Evolutionary conservation across 2,113 vertebrate genomes (phyloP).

Genomic region (Ursus arctos): DNA sequence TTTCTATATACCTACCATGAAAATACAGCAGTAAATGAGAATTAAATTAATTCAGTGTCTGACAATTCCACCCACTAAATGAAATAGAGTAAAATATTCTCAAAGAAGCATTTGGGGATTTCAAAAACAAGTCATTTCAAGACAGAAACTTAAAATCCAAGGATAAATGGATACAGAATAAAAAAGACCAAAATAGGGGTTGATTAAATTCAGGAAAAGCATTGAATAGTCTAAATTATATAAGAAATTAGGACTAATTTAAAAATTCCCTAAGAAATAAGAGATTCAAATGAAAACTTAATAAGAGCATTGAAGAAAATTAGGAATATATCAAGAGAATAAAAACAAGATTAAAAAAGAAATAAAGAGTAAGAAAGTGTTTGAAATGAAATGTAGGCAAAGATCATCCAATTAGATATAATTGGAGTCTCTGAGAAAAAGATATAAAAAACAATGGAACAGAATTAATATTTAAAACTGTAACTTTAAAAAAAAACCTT

Average conservation of each 20-base stretch:
- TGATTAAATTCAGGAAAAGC: background rate
- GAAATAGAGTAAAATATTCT: constrained; percentile 21
- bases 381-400: background rate
- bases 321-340: background rate
- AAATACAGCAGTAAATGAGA: constrained; percentile 27
- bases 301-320: background rate
- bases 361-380: constrained; percentile 9
- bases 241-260: constrained; percentile 27
- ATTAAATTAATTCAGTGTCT: constrained; percentile 28
- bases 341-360: background rate
- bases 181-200: background rate
- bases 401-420: constrained; percentile 3
- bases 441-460: background rate
- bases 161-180: background rate
- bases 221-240: background rate
- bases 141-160: constrained; percentile 18
- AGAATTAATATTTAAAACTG: constrained; percentile 17
- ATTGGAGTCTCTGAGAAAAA: background rate
- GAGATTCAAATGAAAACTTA: background rate
- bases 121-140: background rate
- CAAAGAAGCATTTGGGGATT: constrained; percentile 24
- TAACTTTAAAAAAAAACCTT: background rate
- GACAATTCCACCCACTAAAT: background rate
- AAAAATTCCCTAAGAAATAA: constrained; percentile 11
- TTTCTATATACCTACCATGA: background rate